Evolutionary conservation across 2,113 vertebrate genomes (phyloP), one percentile per base, ranked within the genome.

Genomic region (Struthio camelus): DNA sequence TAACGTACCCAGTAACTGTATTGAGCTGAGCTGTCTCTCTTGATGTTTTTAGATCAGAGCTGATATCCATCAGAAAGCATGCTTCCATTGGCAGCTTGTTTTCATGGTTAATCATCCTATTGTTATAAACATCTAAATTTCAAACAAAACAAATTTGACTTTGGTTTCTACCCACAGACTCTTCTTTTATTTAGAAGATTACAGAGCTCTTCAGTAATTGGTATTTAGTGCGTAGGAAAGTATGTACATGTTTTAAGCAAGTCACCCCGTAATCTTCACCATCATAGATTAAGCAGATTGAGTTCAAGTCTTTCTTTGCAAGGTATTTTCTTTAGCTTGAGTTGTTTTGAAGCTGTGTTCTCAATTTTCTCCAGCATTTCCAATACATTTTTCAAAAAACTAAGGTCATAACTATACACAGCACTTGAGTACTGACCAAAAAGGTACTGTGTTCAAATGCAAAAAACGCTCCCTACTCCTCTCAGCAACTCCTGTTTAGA

Each of bases 91-190:
- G 54, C 78, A 79, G 56, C 18, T 67, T 87, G 30, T 77, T 94
- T 93, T 87, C 87, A 85, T 77, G 72, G 67, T 53, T 93, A 95
- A 96, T 77, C 70, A 56, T 67, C 53, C 75, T 36, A 50, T 66
- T 90, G 87, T 93, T 87, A 75, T 38, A 83, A 90, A 80, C 44
- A 95, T 93, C 95, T 93, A 48, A 61, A 94, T 80, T 44, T 87
- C 34, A 87, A 96, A 89, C 53, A 79, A 91, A 95, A 3, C 18
- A 42, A 75, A 87, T 82, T 1, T 92, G 44, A 34, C 71, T 58
- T 66, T 72, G 89, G 59, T 73, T 95, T 82, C 59, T n/a, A 76
- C 87, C 80, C 53, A 83, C 51, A 40, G 85, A 27, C 42, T 90
- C 82, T 70, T 65, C 20, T 86, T 84, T 87, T 59, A 53, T 69